Evolutionary conservation across 2,888 invertebrate genomes (phyloP), one percentile per base, ranked within the genome.

Genomic region (Pandemis cinnamomeana): DNA sequence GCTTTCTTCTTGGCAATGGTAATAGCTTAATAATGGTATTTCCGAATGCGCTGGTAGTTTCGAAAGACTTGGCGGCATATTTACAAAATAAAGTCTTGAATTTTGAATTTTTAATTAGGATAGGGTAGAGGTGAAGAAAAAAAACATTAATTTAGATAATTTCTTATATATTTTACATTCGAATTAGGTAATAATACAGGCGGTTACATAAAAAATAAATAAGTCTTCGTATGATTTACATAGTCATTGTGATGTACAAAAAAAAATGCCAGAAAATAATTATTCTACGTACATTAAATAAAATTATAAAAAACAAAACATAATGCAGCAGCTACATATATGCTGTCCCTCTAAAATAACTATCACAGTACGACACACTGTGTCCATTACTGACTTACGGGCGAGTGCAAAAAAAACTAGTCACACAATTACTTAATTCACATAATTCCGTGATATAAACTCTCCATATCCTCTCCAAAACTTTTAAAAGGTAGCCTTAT

Each of bases 191-290:
- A 91, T 91, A 92, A 84, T 84, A 85, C 91, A 93, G 93, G 93
- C 92, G 93, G 93, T 93, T 93, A 93, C 91, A 93, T 91, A 91
- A 90, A 89, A 88, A 93, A 92, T 92, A 93, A 93, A 92, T 92
- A 91, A 89, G 88, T 86, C 83, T 83, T 81, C 81, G 77, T 83
- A 84, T 75, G 82, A 84, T 84, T 86, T 84, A 87, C 84, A 86
- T 79, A 78, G 76, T 80, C 77, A 83, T 75, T 90, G 90, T 88
- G 88, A 87, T 82, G 75, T 80, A 80, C 71, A 80, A 75, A 78
- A 82, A 78, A 82, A 80, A 76, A 76, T 76, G 76, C 77, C 68
- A 77, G 71, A 75, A 76, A 80, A 73, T 73, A 64, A 69, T 64
- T 80, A 81, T 77, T 78, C 79, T 80, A 80, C 80, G 75, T 76